Evolutionary conservation across 2,797 vertebrate genomes (phyloP).

Genomic region (Botia kubotai): DNA sequence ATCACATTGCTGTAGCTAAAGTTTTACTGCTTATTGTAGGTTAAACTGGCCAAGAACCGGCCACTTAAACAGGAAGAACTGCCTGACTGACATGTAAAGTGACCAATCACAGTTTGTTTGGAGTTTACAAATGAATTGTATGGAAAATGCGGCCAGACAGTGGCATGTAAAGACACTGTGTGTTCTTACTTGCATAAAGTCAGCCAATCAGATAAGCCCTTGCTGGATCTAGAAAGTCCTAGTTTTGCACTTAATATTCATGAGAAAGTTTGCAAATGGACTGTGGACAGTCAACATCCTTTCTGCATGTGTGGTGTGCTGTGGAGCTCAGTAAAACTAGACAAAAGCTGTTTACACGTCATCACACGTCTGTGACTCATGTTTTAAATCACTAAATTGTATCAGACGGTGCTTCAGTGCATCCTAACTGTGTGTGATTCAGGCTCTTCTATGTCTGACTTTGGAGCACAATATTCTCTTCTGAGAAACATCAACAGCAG

Average conservation of each 20-base stretch:
- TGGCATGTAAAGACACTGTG: neutral
- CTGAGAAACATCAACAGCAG: neutral
- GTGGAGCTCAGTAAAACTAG: neutral
- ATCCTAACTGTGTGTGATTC: neutral
- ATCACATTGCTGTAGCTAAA: neutral
- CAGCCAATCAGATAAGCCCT: neutral
- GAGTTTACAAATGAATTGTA: neutral
- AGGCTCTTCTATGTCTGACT: neutral
- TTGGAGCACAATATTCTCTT: neutral
- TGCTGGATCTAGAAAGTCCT: neutral
- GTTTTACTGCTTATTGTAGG: neutral
- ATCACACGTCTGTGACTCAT: neutral
- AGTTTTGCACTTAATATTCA: neutral
- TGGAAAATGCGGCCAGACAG: neutral
- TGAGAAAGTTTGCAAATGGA: neutral
- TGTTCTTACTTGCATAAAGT: neutral
- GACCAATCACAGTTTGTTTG: neutral
- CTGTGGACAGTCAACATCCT: neutral
- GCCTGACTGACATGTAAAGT: neutral
- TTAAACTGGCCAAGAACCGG: no score
- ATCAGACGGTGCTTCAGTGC: slow-evolving; percentile 5
- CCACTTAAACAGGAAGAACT: neutral
- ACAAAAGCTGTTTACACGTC: slow-evolving; percentile 14
- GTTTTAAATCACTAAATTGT: neutral
- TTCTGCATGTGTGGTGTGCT: neutral